Percentiles rank a stretch among this genome's conserved stretches.
Conservation (phyloP, 1,140 invertebrate species). For the Leptestheria dahalacensis region DNA sequence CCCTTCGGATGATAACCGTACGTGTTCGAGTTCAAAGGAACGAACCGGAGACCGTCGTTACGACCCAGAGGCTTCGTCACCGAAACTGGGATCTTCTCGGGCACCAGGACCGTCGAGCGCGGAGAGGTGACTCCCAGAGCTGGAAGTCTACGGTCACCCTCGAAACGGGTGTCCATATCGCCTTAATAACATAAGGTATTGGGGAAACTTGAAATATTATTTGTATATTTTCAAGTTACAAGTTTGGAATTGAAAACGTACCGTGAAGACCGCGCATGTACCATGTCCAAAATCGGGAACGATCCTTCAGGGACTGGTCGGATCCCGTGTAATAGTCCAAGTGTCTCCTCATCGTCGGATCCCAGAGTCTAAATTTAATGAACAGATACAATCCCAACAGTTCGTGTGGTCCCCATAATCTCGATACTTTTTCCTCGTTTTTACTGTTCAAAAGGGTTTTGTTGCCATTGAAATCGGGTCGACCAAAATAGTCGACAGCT, state of each 20-base stretch:
- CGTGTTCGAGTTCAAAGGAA: constrained; percentile 13
- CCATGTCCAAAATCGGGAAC: constrained; percentile 17
- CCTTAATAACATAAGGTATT: not conserved
- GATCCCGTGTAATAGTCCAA: constrained; percentile 13
- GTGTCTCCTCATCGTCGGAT: constrained; percentile 13
- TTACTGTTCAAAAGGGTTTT: no score
- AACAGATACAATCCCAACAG: no score
- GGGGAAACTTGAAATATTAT: not conserved
- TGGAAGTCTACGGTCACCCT: not conserved
- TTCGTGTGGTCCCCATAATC: no score
- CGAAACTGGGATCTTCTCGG: not conserved
- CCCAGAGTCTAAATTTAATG: no score
- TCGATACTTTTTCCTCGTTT: no score
- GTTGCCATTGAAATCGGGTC: no score
- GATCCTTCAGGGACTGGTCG: constrained; percentile 12
- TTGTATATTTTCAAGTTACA: not conserved
- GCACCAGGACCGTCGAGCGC: not conserved
- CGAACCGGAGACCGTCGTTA: constrained; percentile 8
- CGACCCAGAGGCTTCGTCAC: not conserved
- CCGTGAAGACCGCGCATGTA: constrained; percentile 18
- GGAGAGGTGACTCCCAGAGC: not conserved
- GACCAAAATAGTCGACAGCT: no score
- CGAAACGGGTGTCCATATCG: constrained; percentile 17
- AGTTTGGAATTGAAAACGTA: constrained; percentile 7
- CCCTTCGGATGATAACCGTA: constrained; percentile 16